A percentile compares a stretch with the other conserved stretches of the same genome.
phyloP scores from a whole-genome alignment of 2,797 vertebrate genomes.

The Salarias fasciatus region DNA sequence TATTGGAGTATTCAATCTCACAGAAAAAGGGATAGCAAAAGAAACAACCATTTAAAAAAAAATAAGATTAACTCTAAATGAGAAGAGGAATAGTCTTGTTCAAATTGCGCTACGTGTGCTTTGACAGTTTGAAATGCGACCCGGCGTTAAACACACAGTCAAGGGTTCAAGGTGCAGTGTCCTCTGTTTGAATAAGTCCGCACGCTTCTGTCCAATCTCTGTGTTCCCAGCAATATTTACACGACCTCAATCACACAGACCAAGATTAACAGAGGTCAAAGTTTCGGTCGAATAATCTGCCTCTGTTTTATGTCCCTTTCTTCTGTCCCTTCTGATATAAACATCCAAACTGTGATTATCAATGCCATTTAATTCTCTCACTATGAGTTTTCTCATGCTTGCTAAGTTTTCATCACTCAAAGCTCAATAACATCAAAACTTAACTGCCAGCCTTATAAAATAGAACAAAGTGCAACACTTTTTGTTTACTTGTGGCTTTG shows the following conservation, averaged over 20 bases:
- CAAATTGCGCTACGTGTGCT: conserved; percentile 2
- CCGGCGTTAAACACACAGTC: conserved; percentile 38
- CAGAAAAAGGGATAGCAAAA: conserved; percentile 3
- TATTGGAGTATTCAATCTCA: not conserved
- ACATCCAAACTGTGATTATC: too few relatives aligned
- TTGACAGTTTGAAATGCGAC: conserved; percentile 48
- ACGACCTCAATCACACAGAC: conserved; percentile 65
- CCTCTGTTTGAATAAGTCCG: conserved; percentile 52
- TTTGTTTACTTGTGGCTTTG: conserved; percentile 26
- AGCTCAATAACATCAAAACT: conserved; percentile 30
- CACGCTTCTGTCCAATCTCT: conserved; percentile 60
- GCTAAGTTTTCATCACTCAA: conserved; percentile 14
- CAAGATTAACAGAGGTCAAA: conserved; percentile 72
- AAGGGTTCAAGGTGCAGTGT: conserved; percentile 63
- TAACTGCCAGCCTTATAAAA: conserved; percentile 25
- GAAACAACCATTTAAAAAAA: conserved; percentile 1
- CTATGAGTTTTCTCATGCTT: conserved; percentile 12
- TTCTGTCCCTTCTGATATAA: not conserved
- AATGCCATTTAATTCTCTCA: conserved; percentile 1
- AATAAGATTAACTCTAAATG: too few relatives aligned
- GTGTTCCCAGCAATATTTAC: conserved; percentile 73
- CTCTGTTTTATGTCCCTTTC: conserved; percentile 50
- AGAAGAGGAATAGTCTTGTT: conserved; percentile 9
- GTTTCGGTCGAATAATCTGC: conserved; percentile 63
- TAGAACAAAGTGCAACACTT: conserved; percentile 14